Evolutionary conservation across 2,797 vertebrate genomes (phyloP).

Genomic region (Chrosomus eos): DNA sequence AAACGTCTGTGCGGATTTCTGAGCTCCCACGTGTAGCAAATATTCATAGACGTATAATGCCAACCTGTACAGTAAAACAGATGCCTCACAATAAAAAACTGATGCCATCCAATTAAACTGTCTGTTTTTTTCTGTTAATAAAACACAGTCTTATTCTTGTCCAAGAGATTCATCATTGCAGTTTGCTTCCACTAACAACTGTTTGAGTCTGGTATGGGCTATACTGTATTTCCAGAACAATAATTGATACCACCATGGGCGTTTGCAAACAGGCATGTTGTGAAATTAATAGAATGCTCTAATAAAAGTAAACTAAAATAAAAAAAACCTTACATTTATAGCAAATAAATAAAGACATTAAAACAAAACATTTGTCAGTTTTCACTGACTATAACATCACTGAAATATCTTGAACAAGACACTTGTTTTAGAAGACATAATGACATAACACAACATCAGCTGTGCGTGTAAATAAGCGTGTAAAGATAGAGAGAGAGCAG

Average conservation of each 20-base stretch:
- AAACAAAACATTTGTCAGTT: neutral
- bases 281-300: neutral
- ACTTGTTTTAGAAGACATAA: constrained; percentile 3
- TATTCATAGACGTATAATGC: constrained; percentile 91
- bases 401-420: neutral
- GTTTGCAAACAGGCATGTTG: neutral
- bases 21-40: constrained; percentile 90
- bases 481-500: constrained; percentile 17
- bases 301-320: neutral
- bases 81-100: neutral
- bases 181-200: neutral
- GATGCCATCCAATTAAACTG: neutral
- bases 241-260: neutral
- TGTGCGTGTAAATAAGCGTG: neutral
- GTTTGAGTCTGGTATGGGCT: neutral
- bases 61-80: constrained; percentile 74
- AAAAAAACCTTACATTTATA: neutral
- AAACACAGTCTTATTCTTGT: neutral
- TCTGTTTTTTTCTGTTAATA: neutral
- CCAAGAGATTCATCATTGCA: neutral
- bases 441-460: constrained; percentile 25
- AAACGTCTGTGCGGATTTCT: constrained; percentile 91
- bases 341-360: neutral
- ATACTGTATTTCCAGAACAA: neutral
- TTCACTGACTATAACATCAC: neutral